Evolutionary conservation across 2,888 invertebrate genomes (phyloP), one percentile per base, ranked within the genome.

Genomic region (Hirtodrosophila confusa): DNA sequence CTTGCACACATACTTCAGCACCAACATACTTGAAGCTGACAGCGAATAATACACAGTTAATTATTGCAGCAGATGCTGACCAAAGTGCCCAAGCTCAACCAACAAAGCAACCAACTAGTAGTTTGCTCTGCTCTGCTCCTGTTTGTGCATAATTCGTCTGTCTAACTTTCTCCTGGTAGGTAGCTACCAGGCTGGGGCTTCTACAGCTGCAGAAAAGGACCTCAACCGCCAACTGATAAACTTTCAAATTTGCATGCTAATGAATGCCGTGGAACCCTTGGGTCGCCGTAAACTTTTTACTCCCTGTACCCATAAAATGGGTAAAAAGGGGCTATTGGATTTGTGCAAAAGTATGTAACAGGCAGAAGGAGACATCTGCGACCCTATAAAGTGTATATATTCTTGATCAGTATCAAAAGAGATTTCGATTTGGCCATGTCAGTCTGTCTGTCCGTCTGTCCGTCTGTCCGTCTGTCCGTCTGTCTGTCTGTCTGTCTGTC

Each of bases 161-260:
- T 37, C 68, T 33, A 67, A 67, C 58, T 68, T 67, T 35, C 48
- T 48, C 68, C 68, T 54, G 43, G 12, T 35, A 48, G n/a, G 24
- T 24, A 40, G 24, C 29, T n/a, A 27, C 41, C 27, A 40, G 27
- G 36, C 29, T 11, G 31, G 17, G 43, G 31, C 31, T 37, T 24
- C 23, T 31, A 44, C 51, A 37, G 53, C 43, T 58, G 60, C 31
- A 31, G 41, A 36, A 37, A 24, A 27, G 60, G 31, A 62, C 29
- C 24, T 8, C 17, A 24, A n/a, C n/a, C 24, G 24, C 43, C 53
- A 69, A 44, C 75, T 78, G 65, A 69, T 61, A 75, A 45, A 75
- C 66, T 66, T 75, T 75, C 78, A 62, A 75, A 75, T 78, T 70
- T 78, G 51, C 71, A 75, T 70, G 48, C 78, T 78, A 75, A 75